Percentiles rank a stretch among this genome's conserved stretches.
These are phyloP conservation scores for Mugil cephalus DNA, from an alignment of 2,113 vertebrate genomes.

Conservation along the genomic window DNA sequence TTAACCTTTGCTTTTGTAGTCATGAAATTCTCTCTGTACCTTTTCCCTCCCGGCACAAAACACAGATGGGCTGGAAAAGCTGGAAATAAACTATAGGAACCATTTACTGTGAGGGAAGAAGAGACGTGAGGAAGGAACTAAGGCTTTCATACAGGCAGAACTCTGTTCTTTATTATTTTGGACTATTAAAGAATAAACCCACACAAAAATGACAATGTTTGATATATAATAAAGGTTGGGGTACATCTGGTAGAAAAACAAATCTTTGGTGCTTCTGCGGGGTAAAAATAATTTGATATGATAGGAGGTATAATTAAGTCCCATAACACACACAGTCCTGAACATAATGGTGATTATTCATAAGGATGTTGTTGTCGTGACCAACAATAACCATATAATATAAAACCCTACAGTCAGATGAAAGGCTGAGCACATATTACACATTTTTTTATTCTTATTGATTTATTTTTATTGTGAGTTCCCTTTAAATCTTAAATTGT, in stretches of 20 bases:
- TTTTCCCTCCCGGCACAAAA: constrained; percentile 77
- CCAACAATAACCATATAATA: not conserved
- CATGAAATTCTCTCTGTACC: constrained; percentile 82
- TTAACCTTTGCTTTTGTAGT: constrained; percentile 87
- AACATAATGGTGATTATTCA: not conserved
- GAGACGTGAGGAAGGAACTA: constrained; percentile 52
- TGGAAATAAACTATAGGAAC: constrained; percentile 77
- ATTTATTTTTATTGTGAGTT: no score
- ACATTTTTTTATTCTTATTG: no score
- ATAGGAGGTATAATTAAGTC: constrained; percentile 4
- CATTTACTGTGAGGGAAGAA: constrained; percentile 72
- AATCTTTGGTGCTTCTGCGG: constrained; percentile 8
- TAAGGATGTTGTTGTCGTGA: not conserved
- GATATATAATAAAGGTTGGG: constrained; percentile 2
- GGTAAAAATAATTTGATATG: not conserved
- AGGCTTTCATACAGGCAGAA: constrained; percentile 52
- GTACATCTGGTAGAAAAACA: constrained; percentile 10
- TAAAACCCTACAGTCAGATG: not conserved
- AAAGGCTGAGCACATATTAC: not conserved
- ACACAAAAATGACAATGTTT: constrained; percentile 13
- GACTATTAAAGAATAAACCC: constrained; percentile 35
- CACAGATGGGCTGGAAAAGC: constrained; percentile 72
- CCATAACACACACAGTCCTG: not conserved
- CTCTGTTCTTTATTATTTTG: constrained; percentile 24
- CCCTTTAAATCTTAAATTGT: no score